Conservation (phyloP, 2,888 invertebrate genomes). For the Pristionchus fissidentatus region DNA sequence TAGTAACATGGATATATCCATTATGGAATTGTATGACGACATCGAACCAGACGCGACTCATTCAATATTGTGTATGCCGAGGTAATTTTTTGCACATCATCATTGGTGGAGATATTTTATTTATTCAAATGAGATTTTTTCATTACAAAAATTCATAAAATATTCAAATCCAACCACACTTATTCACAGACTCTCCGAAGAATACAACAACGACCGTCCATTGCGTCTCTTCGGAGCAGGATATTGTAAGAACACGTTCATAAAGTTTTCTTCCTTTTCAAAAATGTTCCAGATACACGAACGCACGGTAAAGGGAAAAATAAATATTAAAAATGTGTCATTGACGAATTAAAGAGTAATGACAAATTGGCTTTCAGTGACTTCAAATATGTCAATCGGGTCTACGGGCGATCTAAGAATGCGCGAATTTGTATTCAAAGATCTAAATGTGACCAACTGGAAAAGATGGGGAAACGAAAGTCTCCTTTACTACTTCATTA, state of each 20-base stretch:
- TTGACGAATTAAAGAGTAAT: no score
- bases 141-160: not conserved
- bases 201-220: not conserved
- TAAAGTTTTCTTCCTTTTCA: no score
- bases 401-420: not conserved
- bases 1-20: not conserved
- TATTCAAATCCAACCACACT: no score
- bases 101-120: no score
- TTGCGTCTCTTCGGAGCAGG: not conserved
- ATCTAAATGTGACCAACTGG: not conserved
- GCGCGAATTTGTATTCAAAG: not conserved
- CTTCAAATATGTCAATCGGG: not conserved
- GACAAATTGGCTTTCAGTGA: not conserved
- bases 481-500: not conserved
- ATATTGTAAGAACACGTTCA: not conserved
- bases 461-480: not conserved
- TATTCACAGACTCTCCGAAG: not conserved
- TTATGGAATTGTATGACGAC: not conserved
- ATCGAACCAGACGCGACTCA: not conserved
- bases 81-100: no score
- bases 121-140: no score
- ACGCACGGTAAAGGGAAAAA: no score
- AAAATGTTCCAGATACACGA: no score
- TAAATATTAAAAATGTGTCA: no score
- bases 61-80: not conserved